A percentile compares a stretch with the other conserved stretches of the same genome.
These are phyloP conservation scores for Caenorhabditis elegans DNA, from an alignment of 1,140 invertebrate species.

Conservation along the genomic window DNA sequence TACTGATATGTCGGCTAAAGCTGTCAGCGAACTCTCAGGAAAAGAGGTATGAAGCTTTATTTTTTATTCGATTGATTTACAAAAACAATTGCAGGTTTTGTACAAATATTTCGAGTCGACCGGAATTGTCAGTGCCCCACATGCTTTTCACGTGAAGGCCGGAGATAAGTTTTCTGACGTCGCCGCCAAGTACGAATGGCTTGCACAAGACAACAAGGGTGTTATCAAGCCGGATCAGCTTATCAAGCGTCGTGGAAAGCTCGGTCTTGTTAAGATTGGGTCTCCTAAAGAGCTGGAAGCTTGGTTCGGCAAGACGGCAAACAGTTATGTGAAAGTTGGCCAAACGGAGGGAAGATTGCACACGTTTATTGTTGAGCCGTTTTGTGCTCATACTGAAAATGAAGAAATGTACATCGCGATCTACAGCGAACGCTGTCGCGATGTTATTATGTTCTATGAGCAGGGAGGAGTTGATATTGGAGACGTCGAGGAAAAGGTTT, in stretches of 20 bases:
- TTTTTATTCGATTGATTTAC: background rate
- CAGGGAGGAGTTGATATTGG: conserved; percentile 97
- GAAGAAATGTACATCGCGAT: conserved; percentile 98
- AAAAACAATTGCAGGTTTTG: conserved; percentile 71
- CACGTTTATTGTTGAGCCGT: conserved; percentile 95
- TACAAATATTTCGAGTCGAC: conserved; percentile 78
- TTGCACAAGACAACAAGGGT: conserved; percentile 74
- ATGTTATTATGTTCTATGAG: conserved; percentile 95
- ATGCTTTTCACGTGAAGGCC: conserved; percentile 80
- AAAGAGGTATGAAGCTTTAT: conserved; percentile 72
- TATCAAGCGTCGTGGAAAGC: conserved; percentile 94
- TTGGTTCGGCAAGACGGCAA: conserved; percentile 84
- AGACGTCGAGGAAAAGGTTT: conserved; percentile 81
- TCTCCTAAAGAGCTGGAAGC: conserved; percentile 77
- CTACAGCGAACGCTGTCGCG: conserved; percentile 85
- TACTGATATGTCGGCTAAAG: conserved; percentile 88
- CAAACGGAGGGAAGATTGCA: conserved; percentile 82
- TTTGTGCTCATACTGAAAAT: conserved; percentile 84
- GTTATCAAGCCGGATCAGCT: conserved; percentile 98
- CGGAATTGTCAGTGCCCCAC: conserved; percentile 75
- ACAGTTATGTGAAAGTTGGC: conserved; percentile 69
- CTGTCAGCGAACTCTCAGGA: conserved; percentile 91
- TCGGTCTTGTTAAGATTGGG: conserved; percentile 94
- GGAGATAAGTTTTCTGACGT: conserved; percentile 80
- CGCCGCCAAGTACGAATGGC: conserved; percentile 80